A percentile compares a stretch with the other conserved stretches of the same genome.
Conservation (phyloP, 2,113 vertebrate species). For the Natator depressus region DNA sequence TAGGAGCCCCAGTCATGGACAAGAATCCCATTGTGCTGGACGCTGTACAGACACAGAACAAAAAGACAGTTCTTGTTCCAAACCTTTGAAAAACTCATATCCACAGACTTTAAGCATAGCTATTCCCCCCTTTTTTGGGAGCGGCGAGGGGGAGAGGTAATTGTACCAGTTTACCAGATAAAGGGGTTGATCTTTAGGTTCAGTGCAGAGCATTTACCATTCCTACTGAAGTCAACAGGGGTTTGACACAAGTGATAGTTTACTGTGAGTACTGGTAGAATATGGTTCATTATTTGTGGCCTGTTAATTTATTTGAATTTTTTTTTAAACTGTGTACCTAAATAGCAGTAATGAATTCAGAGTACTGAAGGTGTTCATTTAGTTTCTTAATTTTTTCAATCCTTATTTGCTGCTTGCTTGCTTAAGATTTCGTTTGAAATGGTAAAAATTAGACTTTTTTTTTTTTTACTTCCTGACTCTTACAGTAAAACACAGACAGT, state of each 20-base stretch:
- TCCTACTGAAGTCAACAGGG: neutral
- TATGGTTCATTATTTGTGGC: neutral
- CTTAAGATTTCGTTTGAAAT: neutral
- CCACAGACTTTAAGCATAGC: neutral
- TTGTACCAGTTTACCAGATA: neutral
- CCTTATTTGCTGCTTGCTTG: neutral
- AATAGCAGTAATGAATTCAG: neutral
- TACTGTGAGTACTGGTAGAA: neutral
- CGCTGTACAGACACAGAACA: neutral
- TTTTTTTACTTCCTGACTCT: constrained; percentile 19
- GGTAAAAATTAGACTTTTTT: neutral
- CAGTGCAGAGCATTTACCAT: neutral
- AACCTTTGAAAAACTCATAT: neutral
- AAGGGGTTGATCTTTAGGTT: neutral
- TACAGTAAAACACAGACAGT: constrained; percentile 38
- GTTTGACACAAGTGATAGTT: neutral
- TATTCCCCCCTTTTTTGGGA: neutral
- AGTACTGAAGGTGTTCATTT: neutral
- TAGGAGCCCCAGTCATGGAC: neutral
- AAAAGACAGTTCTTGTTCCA: neutral
- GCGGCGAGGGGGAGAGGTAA: neutral
- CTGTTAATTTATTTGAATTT: neutral
- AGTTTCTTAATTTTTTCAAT: neutral
- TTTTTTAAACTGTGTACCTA: neutral
- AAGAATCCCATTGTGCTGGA: rapidly evolving